Conservation (phyloP, 2,797 vertebrate species). For the Squalus acanthias region DNA sequence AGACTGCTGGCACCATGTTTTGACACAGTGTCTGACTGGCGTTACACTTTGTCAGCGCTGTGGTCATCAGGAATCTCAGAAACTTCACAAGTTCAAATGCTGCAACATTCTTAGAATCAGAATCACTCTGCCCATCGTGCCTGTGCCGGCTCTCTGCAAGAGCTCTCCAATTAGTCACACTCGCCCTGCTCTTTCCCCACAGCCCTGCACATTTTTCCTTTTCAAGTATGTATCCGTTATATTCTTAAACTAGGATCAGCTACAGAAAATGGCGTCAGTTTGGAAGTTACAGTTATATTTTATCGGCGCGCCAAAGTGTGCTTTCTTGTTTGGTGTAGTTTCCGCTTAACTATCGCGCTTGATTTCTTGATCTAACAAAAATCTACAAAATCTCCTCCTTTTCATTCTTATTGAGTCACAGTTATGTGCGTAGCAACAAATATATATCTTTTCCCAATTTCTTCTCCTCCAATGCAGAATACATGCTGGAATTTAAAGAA, state of each 20-base stretch:
- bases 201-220: neutral
- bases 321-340: neutral
- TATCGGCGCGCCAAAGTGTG: neutral
- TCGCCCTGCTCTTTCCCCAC: neutral
- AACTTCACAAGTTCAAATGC: neutral
- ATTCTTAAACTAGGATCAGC: neutral
- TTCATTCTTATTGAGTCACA: neutral
- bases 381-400: neutral
- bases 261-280: neutral
- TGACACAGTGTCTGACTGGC: neutral
- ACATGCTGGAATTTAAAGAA: neutral
- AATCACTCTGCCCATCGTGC: neutral
- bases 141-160: neutral
- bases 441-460: neutral
- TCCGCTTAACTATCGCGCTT: neutral
- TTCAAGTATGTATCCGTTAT: neutral
- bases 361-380: neutral
- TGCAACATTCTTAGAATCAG: neutral
- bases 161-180: neutral
- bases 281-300: neutral
- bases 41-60: neutral
- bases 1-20: neutral
- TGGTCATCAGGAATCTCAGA: conserved; percentile 18
- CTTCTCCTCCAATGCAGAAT: neutral
- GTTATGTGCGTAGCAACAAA: neutral